Evolutionary conservation across 1,140 invertebrate species (phyloP), one percentile per base, ranked within the genome.

Genomic region (Danaus plexippus): DNA sequence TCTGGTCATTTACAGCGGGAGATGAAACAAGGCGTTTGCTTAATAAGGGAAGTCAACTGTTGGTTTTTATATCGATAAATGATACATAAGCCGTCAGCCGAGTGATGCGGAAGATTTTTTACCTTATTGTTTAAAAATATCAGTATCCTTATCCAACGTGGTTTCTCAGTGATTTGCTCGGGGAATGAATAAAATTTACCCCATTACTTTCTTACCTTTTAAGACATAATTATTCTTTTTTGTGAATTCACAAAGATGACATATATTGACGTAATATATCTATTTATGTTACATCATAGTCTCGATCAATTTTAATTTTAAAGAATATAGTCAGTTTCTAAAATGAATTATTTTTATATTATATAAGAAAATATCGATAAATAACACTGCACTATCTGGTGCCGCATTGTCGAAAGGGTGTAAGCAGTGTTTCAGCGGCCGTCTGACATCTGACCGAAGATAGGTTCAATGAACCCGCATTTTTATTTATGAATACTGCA

Each of bases 1-100:
- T 81, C 80, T 84, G 80, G 78, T 81, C 77, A 77, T 79, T 84
- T 77, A 80, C 75, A 71, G 71, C 68, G 65, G 55, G 76, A 78
- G 75, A 80, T 84, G 80, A 79, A 79, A 84, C 80, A 77, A 78
- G 71, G 70, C 70, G 71, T 64, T 61, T 43, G 70, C 64, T 62
- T 47, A 57, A 71, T 65, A 66, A 69, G 65, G 59, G 66, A 60
- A 50, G 61, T 49, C 51, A 50, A 50, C 43, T 51, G 13, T 47
- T 63, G 65, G 61, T 74, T 59, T 77, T 71, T 71, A 76, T 69
- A 67, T 73, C 67, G 68, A 73, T 67, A 69, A 64, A 58, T 64
- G 54, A 60, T 57, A 47, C 47, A 57, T 52, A 11, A 54, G 57
- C 43, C 47, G 47, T 51, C 46, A 48, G 10, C 45, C 15, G 18